Conservation (phyloP, 1,140 invertebrate genomes). For the Phortica variegata region DNA sequence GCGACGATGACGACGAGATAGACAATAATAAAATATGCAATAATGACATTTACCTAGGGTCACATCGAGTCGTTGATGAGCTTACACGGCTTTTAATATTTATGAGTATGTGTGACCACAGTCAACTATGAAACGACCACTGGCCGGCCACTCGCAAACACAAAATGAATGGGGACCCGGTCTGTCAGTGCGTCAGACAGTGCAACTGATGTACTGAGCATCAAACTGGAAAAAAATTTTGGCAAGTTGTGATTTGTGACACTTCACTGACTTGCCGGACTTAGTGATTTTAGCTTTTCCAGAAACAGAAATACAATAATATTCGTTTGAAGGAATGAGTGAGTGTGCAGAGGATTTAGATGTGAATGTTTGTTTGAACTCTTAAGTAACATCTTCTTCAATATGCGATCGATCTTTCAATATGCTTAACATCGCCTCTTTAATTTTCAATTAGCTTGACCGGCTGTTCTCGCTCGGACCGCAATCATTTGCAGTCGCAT, state of each 20-base stretch:
- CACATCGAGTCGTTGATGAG: constrained; percentile 2
- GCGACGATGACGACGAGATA: background rate
- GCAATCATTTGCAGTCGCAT: constrained; percentile 72
- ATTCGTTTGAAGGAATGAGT: too few species aligned
- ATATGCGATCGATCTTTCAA: background rate
- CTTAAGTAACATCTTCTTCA: background rate
- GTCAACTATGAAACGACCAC: background rate
- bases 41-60: constrained; percentile 21
- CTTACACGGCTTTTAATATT: constrained; percentile 41
- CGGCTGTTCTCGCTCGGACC: constrained; percentile 74
- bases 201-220: too few species aligned
- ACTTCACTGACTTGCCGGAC: too few species aligned
- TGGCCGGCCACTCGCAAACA: background rate
- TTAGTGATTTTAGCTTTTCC: too few species aligned
- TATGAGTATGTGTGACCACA: constrained; percentile 36
- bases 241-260: too few species aligned
- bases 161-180: too few species aligned
- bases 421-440: background rate
- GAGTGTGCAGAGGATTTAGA: too few species aligned
- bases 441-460: constrained; percentile 62
- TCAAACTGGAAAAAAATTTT: too few species aligned
- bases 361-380: background rate
- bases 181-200: too few species aligned
- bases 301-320: too few species aligned
- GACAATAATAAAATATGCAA: constrained; percentile 30